phyloP scores from a whole-genome alignment of 1,140 invertebrate genomes.

The Cydia strobilella region DNA sequence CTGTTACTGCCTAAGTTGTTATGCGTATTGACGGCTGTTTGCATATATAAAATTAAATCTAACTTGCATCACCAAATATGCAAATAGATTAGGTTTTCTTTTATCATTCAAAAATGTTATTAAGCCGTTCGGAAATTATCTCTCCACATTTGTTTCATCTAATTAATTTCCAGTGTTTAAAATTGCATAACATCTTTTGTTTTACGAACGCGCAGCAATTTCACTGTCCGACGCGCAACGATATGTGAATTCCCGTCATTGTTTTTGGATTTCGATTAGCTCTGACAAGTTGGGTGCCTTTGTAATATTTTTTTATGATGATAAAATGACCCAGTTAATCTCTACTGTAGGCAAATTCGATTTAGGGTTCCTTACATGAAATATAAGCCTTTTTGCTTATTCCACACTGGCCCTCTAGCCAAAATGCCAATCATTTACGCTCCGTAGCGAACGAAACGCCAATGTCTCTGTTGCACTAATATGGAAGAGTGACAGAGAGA shows the following conservation, averaged over 20 bases:
- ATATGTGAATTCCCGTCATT: slow-evolving; percentile 18
- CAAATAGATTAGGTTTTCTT: background rate
- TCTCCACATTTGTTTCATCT: slow-evolving; percentile 18
- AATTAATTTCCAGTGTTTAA: slow-evolving; percentile 26
- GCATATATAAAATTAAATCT: background rate
- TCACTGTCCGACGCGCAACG: slow-evolving; percentile 18
- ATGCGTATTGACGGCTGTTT: background rate
- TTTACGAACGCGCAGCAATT: slow-evolving; percentile 3
- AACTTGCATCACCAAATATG: background rate
- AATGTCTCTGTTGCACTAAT: too few species aligned
- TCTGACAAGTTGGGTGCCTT: slow-evolving; percentile 10
- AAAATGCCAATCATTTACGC: too few species aligned
- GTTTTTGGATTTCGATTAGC: slow-evolving; percentile 28
- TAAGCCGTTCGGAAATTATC: background rate
- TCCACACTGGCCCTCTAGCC: too few species aligned
- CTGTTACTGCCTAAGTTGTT: background rate
- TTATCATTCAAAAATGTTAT: background rate
- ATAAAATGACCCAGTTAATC: background rate
- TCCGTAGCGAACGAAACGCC: too few species aligned
- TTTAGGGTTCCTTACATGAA: background rate
- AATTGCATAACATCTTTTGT: slow-evolving; percentile 16
- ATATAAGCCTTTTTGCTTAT: too few species aligned
- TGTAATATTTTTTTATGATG: slow-evolving; percentile 19
- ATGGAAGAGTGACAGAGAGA: too few species aligned
- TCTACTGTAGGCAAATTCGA: background rate